Base-by-base conservation (phyloP, 2,113 vertebrate genomes). In the Galbula dea region DNA sequence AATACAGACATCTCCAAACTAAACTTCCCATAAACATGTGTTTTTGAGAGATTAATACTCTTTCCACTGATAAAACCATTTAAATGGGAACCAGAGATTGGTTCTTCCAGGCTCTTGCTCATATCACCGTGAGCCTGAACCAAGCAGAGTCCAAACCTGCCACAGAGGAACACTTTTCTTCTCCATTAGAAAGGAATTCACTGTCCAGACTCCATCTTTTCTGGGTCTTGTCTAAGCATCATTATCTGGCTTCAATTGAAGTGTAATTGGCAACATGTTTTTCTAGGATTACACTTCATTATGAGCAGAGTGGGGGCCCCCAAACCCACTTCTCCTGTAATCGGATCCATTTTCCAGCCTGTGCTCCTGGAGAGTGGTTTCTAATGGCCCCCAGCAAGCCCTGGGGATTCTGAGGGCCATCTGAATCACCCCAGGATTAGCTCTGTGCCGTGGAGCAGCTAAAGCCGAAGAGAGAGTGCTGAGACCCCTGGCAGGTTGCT, bases 231-330 rank as follows among this genome's bases (percentile, higher is more conserved):
- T 59, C 88, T 94, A 84, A 93, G 95, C 94, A 84, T 95, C 94
- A 83, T 96, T 95, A 96, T 94, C 93, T 96, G 95, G 95, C 95
- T 94, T 96, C 95, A 95, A 96, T 95, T 94, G 94, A 85, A 93
- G 90, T 85, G 89, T 96, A 96, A 96, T 94, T 95, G 96, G 91
- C 94, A 93, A 96, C 94, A 88, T 95, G 94, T 94, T 96, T 92
- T 95, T 75, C 92, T 94, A 88, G 95, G 92, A 92, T 96, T 94
- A 94, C 92, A 95, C 95, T 92, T 88, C 94, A 89, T 97, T 94
- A 96, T 30, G 90, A 92, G 41, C 79, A 82, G 90, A 96, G 92
- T 15, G 0, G 82, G 83, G 93, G 82, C 87, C 91, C 65, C 9
- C 0, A 87, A 93, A 83, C 88, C 88, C 90, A 77, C 88, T 95